Conservation (phyloP, 2,113 vertebrate species). For the Chunga burmeisteri region DNA sequence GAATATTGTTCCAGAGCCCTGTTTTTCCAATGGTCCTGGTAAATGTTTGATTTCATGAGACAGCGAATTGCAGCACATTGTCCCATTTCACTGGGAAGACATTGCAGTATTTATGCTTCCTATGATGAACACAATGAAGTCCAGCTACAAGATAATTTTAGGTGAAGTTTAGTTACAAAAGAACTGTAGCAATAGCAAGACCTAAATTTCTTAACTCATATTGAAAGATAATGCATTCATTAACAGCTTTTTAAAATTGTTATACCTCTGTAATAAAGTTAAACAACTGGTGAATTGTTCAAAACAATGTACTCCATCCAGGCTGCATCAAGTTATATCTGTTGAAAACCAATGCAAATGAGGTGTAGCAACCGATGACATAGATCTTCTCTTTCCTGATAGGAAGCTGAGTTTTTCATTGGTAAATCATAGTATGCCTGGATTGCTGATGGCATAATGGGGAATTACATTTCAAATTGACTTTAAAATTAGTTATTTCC, state of each 20-base stretch:
- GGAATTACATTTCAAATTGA: constrained; percentile 30
- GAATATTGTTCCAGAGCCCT: neutral
- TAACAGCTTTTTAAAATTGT: neutral
- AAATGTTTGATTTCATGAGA: neutral
- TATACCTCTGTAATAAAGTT: neutral
- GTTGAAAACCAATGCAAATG: neutral
- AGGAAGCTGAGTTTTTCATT: constrained; percentile 11
- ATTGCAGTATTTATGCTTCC: neutral
- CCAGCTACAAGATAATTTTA: neutral
- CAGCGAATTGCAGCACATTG: neutral
- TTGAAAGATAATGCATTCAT: neutral
- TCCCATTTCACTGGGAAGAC: neutral
- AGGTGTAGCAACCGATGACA: neutral
- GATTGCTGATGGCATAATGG: neutral
- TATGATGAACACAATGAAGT: neutral
- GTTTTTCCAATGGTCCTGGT: neutral
- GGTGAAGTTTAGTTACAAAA: neutral
- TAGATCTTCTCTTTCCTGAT: neutral
- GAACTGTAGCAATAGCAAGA: neutral
- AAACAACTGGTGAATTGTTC: neutral
- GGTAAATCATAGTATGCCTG: neutral
- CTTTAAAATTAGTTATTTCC: constrained; percentile 53
- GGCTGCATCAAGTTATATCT: neutral
- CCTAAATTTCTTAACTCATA: neutral
- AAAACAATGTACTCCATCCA: neutral